phyloP scores from a whole-genome alignment of 2,113 vertebrate species.

The Mus pahari region DNA sequence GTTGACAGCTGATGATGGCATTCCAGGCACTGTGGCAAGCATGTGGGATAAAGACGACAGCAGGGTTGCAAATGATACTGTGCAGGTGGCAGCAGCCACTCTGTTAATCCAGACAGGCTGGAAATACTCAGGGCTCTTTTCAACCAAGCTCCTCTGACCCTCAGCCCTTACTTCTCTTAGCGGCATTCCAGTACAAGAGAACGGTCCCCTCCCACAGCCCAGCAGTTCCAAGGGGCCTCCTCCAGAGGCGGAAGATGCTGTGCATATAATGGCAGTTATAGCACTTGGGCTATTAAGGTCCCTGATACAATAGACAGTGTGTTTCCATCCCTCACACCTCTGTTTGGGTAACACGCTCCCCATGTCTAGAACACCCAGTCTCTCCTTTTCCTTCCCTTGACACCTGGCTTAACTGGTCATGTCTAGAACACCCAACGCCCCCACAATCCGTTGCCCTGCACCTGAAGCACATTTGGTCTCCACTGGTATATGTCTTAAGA shows the following conservation, averaged over 20 bases:
- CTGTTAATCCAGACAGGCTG: not conserved
- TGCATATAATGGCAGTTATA: not conserved
- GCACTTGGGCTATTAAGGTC: not conserved
- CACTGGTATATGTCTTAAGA: not conserved
- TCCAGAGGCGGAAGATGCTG: not conserved
- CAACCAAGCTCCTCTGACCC: not conserved
- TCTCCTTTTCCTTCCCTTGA: not conserved
- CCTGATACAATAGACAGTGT: not conserved
- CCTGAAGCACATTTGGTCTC: not conserved
- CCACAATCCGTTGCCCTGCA: not conserved
- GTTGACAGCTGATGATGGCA: not conserved
- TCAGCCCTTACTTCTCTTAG: not conserved
- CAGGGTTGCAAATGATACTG: not conserved
- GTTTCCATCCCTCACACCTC: not conserved
- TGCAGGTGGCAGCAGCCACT: not conserved
- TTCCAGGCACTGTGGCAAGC: not conserved
- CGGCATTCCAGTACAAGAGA: not conserved
- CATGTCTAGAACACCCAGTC: not conserved
- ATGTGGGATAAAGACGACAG: not conserved
- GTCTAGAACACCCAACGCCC: not conserved
- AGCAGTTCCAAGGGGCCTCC: not conserved
- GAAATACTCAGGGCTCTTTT: not conserved
- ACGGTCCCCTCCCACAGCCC: too few species aligned
- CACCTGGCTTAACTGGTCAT: not conserved
- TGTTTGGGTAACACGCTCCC: not conserved